Conservation (phyloP, 2,113 vertebrate species). For the Trachemys scripta region DNA sequence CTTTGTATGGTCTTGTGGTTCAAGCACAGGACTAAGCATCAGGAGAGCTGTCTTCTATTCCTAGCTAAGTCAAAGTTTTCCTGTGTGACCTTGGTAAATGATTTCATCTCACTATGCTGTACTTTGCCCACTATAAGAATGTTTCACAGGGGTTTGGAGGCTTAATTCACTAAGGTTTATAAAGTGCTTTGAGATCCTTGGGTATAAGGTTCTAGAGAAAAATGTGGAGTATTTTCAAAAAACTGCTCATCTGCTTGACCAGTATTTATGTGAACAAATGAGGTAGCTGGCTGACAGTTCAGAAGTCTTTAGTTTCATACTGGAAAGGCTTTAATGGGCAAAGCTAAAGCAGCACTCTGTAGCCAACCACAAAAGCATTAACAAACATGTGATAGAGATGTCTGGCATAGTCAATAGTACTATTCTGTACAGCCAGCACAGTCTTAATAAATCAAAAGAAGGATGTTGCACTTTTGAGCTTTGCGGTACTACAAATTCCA, state of each 20-base stretch:
- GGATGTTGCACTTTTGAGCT: neutral
- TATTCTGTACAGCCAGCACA: neutral
- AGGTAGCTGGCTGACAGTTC: neutral
- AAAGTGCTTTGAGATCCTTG: neutral
- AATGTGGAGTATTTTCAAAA: neutral
- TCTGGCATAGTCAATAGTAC: neutral
- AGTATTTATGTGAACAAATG: neutral
- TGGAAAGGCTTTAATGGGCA: neutral
- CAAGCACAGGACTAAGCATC: conserved; percentile 37
- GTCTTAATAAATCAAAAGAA: neutral
- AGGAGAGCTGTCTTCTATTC: conserved; percentile 64
- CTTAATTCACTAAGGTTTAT: neutral
- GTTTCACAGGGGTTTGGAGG: neutral
- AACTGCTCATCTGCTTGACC: neutral
- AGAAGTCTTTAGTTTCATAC: neutral
- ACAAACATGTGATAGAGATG: neutral
- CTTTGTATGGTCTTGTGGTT: conserved; percentile 29
- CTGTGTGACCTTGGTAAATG: conserved; percentile 31
- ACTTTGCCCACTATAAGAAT: neutral
- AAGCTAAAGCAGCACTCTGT: neutral
- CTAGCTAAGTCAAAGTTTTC: neutral
- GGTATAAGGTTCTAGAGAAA: neutral
- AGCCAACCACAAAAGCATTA: neutral
- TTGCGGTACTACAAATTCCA: neutral
- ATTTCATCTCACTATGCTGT: neutral